Evolutionary conservation across 1,140 invertebrate species (phyloP), one percentile per base, ranked within the genome.

Genomic region (Neelides sp.): DNA sequence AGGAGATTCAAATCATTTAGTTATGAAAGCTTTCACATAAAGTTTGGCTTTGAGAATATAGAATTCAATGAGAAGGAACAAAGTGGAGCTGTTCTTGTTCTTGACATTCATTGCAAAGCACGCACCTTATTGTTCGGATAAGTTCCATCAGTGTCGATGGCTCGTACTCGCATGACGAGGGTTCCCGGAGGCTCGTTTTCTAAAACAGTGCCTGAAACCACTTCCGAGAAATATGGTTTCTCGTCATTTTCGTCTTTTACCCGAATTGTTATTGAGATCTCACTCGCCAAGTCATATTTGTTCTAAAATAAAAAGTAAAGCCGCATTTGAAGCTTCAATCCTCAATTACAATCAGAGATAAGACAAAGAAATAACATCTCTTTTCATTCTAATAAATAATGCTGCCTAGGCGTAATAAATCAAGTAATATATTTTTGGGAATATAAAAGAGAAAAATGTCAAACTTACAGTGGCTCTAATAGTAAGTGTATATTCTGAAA

Each of bases 211-310:
- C 82, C 86, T 39, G 75, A 76, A 56, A 79, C 73, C 12, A 83
- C 74, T 66, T 86, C 82, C 8, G 73, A 79, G 63, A 90, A 91
- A 52, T 77, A 76, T 0, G 87, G 88, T 57, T 52, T 83, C 62
- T 87, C 84, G 64, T 91, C 87, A 60, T 91, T 92, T 0, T 88
- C 85, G 61, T 91, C 87, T 62, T 77, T 70, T 1, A 89, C 73
- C 62, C 80, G 75, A 20, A 91, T 81, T 49, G 78, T 77, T 4
- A 91, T 73, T 35, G 77, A 75, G 3, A 79, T 82, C 69, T 86
- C 83, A 7, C 82, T 77, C 5, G 78, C 80, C 61, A 88, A 67
- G 61, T 78, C 78, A 62, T 80, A 82, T 61, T 85, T 85, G 65
- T 92, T 91, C 69, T 79, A 70, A 4, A 64, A 55, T 47, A n/a